A percentile compares a stretch with the other conserved stretches of the same genome.
These are phyloP conservation scores for Australoheros facetus DNA, from an alignment of 2,797 vertebrate genomes.

Conservation along the genomic window DNA sequence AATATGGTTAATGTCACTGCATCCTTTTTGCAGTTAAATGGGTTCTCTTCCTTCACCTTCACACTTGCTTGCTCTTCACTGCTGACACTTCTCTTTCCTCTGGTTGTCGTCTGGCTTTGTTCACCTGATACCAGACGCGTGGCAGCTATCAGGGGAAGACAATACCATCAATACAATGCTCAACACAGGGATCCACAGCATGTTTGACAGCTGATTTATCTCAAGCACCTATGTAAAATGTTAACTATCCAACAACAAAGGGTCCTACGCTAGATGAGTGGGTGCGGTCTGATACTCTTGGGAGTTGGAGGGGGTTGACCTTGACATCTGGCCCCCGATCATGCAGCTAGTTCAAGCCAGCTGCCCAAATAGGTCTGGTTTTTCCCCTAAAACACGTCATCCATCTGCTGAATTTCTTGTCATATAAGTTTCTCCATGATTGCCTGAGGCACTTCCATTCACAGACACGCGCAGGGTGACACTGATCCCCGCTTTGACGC, in stretches of 20 bases:
- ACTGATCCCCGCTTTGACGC: constrained; percentile 74
- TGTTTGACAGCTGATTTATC: constrained; percentile 78
- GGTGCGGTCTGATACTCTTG: constrained; percentile 51
- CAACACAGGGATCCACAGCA: constrained; percentile 53
- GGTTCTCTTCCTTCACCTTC: neutral
- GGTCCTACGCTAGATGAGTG: constrained; percentile 17
- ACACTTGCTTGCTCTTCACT: constrained; percentile 10
- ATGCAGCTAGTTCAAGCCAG: constrained; percentile 59
- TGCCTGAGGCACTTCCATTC: constrained; percentile 68
- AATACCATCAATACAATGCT: constrained; percentile 71
- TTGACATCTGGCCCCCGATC: constrained; percentile 78
- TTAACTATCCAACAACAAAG: constrained; percentile 65
- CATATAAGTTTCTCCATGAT: constrained; percentile 61
- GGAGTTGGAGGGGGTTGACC: constrained; percentile 64
- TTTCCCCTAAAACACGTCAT: constrained; percentile 69
- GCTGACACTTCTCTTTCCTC: constrained; percentile 44
- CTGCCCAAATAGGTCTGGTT: constrained; percentile 71
- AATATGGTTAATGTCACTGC: neutral
- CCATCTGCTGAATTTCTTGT: constrained; percentile 81
- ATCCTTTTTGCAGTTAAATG: neutral
- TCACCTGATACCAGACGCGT: constrained; percentile 80
- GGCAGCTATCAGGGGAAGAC: constrained; percentile 79
- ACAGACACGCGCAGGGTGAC: constrained; percentile 74
- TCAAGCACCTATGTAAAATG: constrained; percentile 75
- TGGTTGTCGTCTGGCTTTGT: constrained; percentile 79